Percentiles rank a stretch among this genome's conserved stretches.
phyloP scores from a whole-genome alignment of 2,888 invertebrate species.

The Tipula lateralis region DNA sequence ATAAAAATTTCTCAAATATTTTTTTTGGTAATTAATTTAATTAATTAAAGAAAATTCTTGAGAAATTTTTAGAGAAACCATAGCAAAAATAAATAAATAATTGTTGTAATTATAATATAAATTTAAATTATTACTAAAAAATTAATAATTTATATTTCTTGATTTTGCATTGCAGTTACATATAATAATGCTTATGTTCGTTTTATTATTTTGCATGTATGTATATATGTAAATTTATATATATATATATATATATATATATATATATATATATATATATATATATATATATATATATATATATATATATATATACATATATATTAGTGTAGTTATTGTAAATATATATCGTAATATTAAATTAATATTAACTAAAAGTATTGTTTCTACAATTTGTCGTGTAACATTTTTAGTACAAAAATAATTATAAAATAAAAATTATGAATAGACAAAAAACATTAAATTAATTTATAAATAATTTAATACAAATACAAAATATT shows the following conservation, averaged over 20 bases:
- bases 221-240: neutral
- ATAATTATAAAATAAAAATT: neutral
- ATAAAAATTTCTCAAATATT: neutral
- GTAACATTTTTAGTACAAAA: neutral
- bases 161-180: conserved; percentile 9
- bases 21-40: neutral
- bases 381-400: conserved; percentile 11
- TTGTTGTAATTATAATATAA: neutral
- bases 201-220: neutral
- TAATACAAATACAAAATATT: conserved; percentile 19
- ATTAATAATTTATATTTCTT: neutral
- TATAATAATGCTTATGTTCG: neutral
- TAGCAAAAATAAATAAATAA: neutral
- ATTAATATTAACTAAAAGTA: neutral
- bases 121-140: neutral
- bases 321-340: neutral
- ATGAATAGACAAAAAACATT: neutral
- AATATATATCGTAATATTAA: neutral
- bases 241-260: too few species aligned
- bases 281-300: too few species aligned
- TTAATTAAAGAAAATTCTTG: conserved; percentile 11
- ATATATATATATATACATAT: too few species aligned
- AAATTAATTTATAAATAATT: conserved; percentile 19
- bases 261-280: too few species aligned
- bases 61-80: conserved; percentile 11